Conservation (phyloP, 2,113 vertebrate genomes). For the Microtus ochrogaster region DNA sequence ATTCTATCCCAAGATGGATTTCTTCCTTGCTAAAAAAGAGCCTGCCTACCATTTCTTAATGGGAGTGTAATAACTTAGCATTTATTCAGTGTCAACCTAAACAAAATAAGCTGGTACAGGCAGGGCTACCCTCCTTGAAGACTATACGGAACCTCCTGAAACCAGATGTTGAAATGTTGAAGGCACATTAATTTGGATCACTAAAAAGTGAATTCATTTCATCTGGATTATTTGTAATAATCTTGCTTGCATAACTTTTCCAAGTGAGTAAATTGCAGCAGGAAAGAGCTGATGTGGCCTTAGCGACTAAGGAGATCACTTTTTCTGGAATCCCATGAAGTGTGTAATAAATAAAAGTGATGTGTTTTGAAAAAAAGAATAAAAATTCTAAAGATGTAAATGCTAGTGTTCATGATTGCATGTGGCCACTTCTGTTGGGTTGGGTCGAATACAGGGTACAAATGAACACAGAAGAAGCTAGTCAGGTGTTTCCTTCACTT, state of each 20-base stretch:
- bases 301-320: neutral
- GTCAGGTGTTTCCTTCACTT: neutral
- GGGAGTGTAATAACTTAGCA: conserved; percentile 17
- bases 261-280: neutral
- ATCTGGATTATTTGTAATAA: conserved; percentile 11
- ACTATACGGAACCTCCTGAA: neutral
- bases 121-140: conserved; percentile 8
- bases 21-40: neutral
- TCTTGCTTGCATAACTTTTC: neutral
- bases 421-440: neutral
- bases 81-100: conserved; percentile 19
- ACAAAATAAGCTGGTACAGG: conserved; percentile 9
- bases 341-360: neutral
- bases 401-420: neutral
- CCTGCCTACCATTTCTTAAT: neutral
- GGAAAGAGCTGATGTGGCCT: conserved; percentile 29
- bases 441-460: neutral
- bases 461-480: neutral
- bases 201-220: conserved; percentile 19
- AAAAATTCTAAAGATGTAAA: conserved; percentile 33
- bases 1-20: neutral
- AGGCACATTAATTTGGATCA: neutral
- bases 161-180: conserved; percentile 4
- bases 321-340: conserved; percentile 37
- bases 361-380: conserved; percentile 45